Evolutionary conservation across 1,140 invertebrate genomes (phyloP).

Genomic region (Dryas iulia): DNA sequence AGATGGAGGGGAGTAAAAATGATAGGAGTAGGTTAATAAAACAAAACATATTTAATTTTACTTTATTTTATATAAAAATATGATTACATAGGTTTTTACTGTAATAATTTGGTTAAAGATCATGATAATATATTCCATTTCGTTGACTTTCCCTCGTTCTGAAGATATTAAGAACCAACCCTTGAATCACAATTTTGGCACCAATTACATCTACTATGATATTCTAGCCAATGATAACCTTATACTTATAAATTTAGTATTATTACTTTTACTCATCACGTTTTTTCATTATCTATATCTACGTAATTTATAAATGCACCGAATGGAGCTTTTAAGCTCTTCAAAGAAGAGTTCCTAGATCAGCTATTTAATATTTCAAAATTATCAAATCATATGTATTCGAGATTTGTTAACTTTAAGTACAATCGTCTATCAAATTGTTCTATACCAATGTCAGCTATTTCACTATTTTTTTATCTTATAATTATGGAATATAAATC

Average conservation of each 20-base stretch:
- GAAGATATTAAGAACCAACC: constrained; percentile 29
- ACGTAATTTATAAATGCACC: constrained; percentile 61
- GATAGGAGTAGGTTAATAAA: constrained; percentile 18
- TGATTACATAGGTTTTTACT: constrained; percentile 51
- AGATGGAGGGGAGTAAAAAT: too few species aligned
- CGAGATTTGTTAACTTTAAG: not conserved
- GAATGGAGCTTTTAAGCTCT: constrained; percentile 18
- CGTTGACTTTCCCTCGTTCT: constrained; percentile 33
- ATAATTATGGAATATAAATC: not conserved
- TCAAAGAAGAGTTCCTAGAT: not conserved
- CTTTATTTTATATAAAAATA: constrained; percentile 60
- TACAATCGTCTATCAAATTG: not conserved
- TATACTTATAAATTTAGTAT: constrained; percentile 24
- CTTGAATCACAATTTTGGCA: constrained; percentile 59
- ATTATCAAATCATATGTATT: not conserved
- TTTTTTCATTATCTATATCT: constrained; percentile 19
- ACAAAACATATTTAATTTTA: constrained; percentile 28
- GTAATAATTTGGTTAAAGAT: constrained; percentile 37
- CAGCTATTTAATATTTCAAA: not conserved
- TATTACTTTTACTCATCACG: constrained; percentile 22
- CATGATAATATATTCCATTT: constrained; percentile 28
- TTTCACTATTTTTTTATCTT: not conserved
- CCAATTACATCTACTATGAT: constrained; percentile 43
- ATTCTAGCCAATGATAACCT: constrained; percentile 21
- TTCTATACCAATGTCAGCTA: not conserved